phyloP scores from a whole-genome alignment of 2,797 vertebrate species.

The Epinephelus coioides region DNA sequence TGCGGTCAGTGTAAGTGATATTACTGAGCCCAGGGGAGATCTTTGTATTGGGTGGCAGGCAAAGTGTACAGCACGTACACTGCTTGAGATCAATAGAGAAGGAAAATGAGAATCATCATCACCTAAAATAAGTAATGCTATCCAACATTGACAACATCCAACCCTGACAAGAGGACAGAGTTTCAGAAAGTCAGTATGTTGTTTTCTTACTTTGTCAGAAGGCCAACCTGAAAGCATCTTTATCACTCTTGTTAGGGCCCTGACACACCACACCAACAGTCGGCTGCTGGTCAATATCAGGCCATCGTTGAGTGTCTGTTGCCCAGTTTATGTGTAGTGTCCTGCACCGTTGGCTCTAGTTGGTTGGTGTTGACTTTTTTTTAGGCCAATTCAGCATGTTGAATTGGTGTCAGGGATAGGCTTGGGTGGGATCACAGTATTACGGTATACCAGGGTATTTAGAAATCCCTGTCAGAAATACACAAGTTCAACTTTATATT shows the following conservation, averaged over 20 bases:
- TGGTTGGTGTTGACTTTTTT: too few species aligned
- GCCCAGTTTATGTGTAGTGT: too few species aligned
- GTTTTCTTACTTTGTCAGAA: constrained; percentile 28
- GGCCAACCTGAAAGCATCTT: constrained; percentile 9
- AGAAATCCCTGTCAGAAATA: too few species aligned
- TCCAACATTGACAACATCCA: constrained; percentile 8
- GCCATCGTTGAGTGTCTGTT: too few species aligned
- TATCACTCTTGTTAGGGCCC: neutral
- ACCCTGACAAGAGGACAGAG: constrained; percentile 14
- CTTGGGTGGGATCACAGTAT: too few species aligned
- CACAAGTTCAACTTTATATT: too few species aligned
- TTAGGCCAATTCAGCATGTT: too few species aligned
- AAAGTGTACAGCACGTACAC: constrained; percentile 14
- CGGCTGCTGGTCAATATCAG: too few species aligned
- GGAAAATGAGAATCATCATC: constrained; percentile 32
- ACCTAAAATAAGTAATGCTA: constrained; percentile 16
- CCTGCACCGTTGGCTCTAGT: too few species aligned
- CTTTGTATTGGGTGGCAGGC: constrained; percentile 6
- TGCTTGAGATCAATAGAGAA: constrained; percentile 42
- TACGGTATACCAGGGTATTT: too few species aligned
- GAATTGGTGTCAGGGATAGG: too few species aligned
- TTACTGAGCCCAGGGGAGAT: constrained; percentile 5
- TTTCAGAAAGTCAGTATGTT: constrained; percentile 47
- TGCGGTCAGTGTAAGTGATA: constrained; percentile 28
- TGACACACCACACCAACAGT: too few species aligned